Conservation (phyloP, 2,113 vertebrate genomes). For the Syrmaticus mikado region DNA sequence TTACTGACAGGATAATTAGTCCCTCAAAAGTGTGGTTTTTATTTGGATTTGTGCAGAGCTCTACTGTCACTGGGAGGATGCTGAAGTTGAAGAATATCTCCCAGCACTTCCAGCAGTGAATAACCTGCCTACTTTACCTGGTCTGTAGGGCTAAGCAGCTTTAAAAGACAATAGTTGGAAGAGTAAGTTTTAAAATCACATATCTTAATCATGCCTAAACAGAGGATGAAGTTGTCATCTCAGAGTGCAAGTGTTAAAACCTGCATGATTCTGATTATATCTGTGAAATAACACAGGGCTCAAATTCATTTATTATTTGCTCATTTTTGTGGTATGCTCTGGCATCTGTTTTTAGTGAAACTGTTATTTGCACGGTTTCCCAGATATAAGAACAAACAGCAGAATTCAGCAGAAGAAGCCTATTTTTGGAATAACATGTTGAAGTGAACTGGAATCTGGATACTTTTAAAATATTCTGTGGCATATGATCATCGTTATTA, state of each 20-base stretch:
- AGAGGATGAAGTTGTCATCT: not conserved
- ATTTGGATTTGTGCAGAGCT: not conserved
- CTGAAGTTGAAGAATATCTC: not conserved
- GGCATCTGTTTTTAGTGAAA: not conserved
- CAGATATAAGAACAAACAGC: not conserved
- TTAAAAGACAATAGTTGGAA: not conserved
- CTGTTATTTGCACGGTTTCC: not conserved
- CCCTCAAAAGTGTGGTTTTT: not conserved
- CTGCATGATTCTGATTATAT: not conserved
- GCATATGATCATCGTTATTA: not conserved
- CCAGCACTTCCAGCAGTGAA: not conserved
- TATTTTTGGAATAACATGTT: not conserved
- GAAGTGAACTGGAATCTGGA: not conserved
- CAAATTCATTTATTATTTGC: not conserved
- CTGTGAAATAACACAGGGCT: not conserved
- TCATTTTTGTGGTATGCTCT: not conserved
- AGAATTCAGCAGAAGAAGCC: not conserved
- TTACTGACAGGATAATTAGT: not conserved
- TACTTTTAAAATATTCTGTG: not conserved
- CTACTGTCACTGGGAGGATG: not conserved
- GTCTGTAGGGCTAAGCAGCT: not conserved
- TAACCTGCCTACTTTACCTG: not conserved
- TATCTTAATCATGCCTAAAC: not conserved
- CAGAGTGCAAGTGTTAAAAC: not conserved
- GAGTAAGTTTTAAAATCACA: not conserved